Base-by-base conservation (phyloP, 1,140 invertebrate genomes). In the Drosophila mayri region DNA sequence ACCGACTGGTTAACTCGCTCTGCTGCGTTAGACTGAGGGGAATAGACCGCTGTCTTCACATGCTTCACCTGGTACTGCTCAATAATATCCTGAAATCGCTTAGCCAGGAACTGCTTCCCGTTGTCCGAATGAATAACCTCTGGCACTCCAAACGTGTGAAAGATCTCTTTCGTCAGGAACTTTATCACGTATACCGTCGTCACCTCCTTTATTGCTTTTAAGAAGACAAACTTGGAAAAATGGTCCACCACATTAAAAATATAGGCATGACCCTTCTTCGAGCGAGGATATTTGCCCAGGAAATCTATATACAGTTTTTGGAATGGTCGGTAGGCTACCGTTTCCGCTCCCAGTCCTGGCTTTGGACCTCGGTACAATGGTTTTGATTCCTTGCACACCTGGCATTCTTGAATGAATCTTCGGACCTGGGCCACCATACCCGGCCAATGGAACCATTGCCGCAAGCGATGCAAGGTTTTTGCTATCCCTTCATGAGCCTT, bases 251-350 rank as follows among this genome's bases (percentile, higher is more conserved):
- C 66, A 9, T 40, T 14, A 22, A 22, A 22, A 40, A 72, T 58
- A 6, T 44, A 65, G 0, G 61, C 50, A 5, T 72, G 49, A 0
- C 35, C 41, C 9, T 46, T 35, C 1, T n/a, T 65, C 0, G 35
- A 65, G 0, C 61, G 12, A 2, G 50, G 41, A 50, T 64, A 64
- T 1, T 62, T 68, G 0, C 58, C 44, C 12, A 37, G 2, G 6
- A 70, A 63, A 12, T 70, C 49, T 0, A 46, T 38, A 10, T 70
- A 54, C 0, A 63, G 1, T 4, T 63, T 54, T n/a, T 63, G 66
- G 12, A 70, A 70, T 0, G 59, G 22, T 0, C 46, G 16, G 2
- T 63, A 30, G 0, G 64, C 49, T 12, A 49, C 4, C 0, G 46
- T 58, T 9, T 60, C 44, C 1, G 11, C 11, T 25, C 55, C 55